Conservation (phyloP, 2,113 vertebrate species). For the Lipotes vexillifer region DNA sequence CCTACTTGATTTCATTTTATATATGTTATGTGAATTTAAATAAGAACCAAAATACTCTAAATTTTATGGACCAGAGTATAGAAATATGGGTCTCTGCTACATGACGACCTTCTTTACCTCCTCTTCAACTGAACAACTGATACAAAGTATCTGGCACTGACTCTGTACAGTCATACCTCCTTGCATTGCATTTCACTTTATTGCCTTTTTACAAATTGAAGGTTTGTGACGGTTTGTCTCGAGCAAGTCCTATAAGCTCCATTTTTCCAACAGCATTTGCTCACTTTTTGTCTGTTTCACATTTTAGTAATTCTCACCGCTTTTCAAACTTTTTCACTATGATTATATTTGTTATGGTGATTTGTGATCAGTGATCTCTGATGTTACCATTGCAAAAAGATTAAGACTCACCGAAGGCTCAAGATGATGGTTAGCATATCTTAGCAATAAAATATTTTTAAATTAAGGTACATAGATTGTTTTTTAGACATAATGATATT, state of each 20-base stretch:
- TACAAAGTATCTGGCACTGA: not conserved
- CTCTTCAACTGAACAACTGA: not conserved
- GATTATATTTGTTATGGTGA: not conserved
- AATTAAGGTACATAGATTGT: not conserved
- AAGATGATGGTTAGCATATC: not conserved
- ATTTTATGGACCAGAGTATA: not conserved
- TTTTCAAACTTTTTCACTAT: not conserved
- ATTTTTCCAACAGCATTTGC: not conserved
- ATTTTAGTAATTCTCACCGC: not conserved
- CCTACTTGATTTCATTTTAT: not conserved
- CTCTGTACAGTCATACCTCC: not conserved
- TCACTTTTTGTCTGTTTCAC: not conserved
- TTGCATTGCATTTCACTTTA: not conserved
- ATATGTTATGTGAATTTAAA: not conserved
- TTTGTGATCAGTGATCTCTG: not conserved
- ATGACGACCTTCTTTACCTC: not conserved
- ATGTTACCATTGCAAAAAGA: not conserved
- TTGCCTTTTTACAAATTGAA: not conserved
- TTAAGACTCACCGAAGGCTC: not conserved
- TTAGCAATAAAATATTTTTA: not conserved
- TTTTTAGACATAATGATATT: not conserved
- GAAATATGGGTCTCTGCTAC: not conserved
- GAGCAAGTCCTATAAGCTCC: not conserved
- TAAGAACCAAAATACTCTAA: not conserved
- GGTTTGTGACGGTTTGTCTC: not conserved